Percentiles rank a stretch among this genome's conserved stretches.
phyloP scores from a whole-genome alignment of 1,140 invertebrate genomes.

The Neodiprion lecontei region DNA sequence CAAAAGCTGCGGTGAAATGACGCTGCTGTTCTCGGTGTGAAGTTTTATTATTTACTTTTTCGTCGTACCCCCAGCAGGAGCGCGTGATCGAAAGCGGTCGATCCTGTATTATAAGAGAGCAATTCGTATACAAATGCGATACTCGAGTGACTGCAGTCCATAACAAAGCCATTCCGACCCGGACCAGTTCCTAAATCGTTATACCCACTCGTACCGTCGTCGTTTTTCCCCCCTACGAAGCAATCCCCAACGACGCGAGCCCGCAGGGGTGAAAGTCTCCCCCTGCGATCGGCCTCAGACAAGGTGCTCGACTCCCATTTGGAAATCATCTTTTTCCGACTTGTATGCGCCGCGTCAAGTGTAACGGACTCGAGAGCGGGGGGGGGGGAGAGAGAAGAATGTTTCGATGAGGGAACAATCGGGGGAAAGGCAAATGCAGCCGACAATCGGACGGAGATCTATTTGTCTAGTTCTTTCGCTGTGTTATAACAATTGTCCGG shows the following conservation, averaged over 20 bases:
- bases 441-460: too few relatives aligned
- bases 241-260: constrained; percentile 12
- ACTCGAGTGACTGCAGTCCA: constrained; percentile 52
- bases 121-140: constrained; percentile 58
- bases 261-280: not conserved
- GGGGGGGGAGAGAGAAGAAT: too few relatives aligned
- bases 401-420: too few relatives aligned
- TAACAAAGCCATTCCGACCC: constrained; percentile 51
- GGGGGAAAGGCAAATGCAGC: too few relatives aligned
- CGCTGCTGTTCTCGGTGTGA: not conserved
- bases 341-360: constrained; percentile 39
- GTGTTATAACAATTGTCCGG: too few relatives aligned
- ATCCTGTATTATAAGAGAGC: constrained; percentile 45
- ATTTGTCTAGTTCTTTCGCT: too few relatives aligned
- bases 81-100: constrained; percentile 17
- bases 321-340: not conserved
- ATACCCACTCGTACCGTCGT: constrained; percentile 18
- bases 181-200: constrained; percentile 1
- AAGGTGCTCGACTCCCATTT: not conserved
- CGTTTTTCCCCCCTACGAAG: constrained; percentile 35
- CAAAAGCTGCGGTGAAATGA: not conserved
- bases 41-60: not conserved
- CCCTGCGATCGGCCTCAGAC: not conserved
- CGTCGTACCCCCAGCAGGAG: constrained; percentile 1
- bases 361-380: constrained; percentile 47